Evolutionary conservation across 2,888 invertebrate genomes (phyloP).

Genomic region (Lycia hirtaria): DNA sequence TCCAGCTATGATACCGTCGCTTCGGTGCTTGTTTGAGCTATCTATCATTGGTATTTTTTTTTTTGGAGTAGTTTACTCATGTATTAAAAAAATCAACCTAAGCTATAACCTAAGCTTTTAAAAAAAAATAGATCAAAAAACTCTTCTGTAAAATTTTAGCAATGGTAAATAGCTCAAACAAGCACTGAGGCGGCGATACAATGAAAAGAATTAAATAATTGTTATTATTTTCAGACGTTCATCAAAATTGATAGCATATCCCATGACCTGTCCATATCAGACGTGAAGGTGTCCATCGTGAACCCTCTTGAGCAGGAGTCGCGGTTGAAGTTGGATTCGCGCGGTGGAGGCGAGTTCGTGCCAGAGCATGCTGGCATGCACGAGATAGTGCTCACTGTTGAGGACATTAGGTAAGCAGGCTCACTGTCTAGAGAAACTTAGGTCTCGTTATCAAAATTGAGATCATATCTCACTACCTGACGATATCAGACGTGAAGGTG

Average conservation of each 20-base stretch:
- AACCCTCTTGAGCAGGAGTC: slow-evolving; percentile 91
- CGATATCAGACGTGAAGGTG: slow-evolving; percentile 89
- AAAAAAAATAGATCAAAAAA: no score
- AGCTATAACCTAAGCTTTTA: not conserved
- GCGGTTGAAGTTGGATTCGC: slow-evolving; percentile 86
- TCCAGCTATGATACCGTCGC: no score
- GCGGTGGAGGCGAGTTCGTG: slow-evolving; percentile 93
- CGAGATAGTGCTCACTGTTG: slow-evolving; percentile 89
- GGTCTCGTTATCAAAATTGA: slow-evolving; percentile 92
- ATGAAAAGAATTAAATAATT: no score
- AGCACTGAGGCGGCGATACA: no score
- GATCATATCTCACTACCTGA: slow-evolving; percentile 88
- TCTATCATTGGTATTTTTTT: no score
- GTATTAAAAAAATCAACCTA: no score
- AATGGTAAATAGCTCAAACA: no score
- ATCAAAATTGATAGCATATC: slow-evolving; percentile 91
- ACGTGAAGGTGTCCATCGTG: slow-evolving; percentile 91
- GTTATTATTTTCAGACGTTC: slow-evolving; percentile 86
- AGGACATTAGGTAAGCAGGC: slow-evolving; percentile 82
- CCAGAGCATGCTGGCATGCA: slow-evolving; percentile 98
- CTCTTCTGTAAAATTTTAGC: no score
- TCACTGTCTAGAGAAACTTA: no score
- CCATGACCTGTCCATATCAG: slow-evolving; percentile 88
- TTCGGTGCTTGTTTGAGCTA: no score
- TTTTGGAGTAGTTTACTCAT: no score